These are phyloP conservation scores for Leucophenga varia DNA, from an alignment of 1,140 invertebrate genomes.

Conservation along the genomic window DNA sequence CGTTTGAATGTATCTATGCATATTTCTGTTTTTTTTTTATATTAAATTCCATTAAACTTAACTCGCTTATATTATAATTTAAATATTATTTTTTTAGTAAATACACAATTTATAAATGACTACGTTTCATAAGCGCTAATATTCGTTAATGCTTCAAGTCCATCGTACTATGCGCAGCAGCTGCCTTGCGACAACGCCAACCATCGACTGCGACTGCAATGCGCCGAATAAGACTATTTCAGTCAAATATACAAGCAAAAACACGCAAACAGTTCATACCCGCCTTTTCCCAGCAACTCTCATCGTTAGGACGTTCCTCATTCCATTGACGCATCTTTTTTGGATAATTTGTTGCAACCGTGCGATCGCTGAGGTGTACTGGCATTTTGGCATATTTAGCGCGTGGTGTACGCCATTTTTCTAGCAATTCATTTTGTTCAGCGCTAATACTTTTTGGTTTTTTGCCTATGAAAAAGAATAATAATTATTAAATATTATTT, in stretches of 20 bases:
- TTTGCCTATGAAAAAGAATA: conserved; percentile 26
- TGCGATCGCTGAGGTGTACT: conserved; percentile 51
- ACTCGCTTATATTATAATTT: too few species aligned
- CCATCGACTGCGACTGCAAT: neutral
- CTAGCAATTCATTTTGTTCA: conserved; percentile 46
- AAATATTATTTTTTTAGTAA: too few species aligned
- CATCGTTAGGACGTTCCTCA: conserved; percentile 32
- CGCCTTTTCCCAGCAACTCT: conserved; percentile 47
- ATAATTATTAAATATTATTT: neutral
- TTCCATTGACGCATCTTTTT: conserved; percentile 51
- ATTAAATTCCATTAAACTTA: too few species aligned
- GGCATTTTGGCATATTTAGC: conserved; percentile 53
- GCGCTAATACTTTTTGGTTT: too few species aligned
- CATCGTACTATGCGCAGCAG: too few species aligned
- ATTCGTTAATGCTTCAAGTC: conserved; percentile 51
- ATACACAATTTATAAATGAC: conserved; percentile 24
- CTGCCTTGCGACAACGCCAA: neutral
- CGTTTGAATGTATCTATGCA: too few species aligned
- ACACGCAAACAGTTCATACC: conserved; percentile 50
- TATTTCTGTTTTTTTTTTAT: too few species aligned
- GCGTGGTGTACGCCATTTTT: conserved; percentile 47
- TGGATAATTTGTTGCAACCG: conserved; percentile 51
- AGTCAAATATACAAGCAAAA: conserved; percentile 55
- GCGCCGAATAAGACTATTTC: conserved; percentile 19
- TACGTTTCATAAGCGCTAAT: conserved; percentile 50